A percentile compares a stretch with the other conserved stretches of the same genome.
Evolutionary conservation across 2,888 invertebrate species (phyloP).

Genomic region (Gari tellinella): DNA sequence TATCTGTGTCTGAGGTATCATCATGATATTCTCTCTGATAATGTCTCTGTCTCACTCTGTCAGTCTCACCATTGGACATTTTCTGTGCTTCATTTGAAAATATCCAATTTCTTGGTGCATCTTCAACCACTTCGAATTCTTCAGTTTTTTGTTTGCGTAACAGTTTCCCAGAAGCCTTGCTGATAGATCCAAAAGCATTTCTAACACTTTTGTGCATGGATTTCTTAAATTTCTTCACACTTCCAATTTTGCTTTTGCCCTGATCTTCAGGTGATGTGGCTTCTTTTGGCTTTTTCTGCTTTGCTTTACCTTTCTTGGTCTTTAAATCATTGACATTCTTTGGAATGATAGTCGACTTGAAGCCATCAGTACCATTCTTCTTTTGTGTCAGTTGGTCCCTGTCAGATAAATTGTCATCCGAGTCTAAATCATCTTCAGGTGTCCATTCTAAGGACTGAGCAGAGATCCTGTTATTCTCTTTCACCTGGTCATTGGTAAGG

Average conservation of each 20-base stretch:
- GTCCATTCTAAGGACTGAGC: slow-evolving; percentile 71
- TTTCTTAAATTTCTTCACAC: slow-evolving; percentile 73
- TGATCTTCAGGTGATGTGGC: slow-evolving; percentile 29
- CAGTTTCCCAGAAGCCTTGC: slow-evolving; percentile 72
- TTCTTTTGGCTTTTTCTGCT: slow-evolving; percentile 49
- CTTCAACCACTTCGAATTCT: slow-evolving; percentile 61
- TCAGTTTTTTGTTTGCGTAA: slow-evolving; percentile 67
- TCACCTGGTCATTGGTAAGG: slow-evolving; percentile 6
- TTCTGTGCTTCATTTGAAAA: slow-evolving; percentile 21
- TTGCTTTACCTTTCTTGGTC: slow-evolving; percentile 45
- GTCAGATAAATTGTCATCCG: slow-evolving; percentile 76
- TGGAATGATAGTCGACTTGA: slow-evolving; percentile 74
- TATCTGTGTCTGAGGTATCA: slow-evolving; percentile 45
- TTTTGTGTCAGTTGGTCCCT: slow-evolving; percentile 48
- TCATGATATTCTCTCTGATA: slow-evolving; percentile 21
- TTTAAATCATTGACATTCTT: slow-evolving; percentile 66
- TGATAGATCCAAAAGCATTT: slow-evolving; percentile 75
- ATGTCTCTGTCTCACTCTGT: neutral
- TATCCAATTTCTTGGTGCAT: slow-evolving; percentile 62
- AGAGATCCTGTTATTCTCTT: slow-evolving; percentile 37
- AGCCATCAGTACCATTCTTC: slow-evolving; percentile 64
- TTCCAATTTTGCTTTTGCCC: slow-evolving; percentile 67
- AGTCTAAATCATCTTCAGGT: slow-evolving; percentile 76
- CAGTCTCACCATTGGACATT: slow-evolving; percentile 1
- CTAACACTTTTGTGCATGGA: slow-evolving; percentile 71